These are phyloP conservation scores for Xestia ashworthii DNA, from an alignment of 2,888 invertebrate species.

Conservation along the genomic window DNA sequence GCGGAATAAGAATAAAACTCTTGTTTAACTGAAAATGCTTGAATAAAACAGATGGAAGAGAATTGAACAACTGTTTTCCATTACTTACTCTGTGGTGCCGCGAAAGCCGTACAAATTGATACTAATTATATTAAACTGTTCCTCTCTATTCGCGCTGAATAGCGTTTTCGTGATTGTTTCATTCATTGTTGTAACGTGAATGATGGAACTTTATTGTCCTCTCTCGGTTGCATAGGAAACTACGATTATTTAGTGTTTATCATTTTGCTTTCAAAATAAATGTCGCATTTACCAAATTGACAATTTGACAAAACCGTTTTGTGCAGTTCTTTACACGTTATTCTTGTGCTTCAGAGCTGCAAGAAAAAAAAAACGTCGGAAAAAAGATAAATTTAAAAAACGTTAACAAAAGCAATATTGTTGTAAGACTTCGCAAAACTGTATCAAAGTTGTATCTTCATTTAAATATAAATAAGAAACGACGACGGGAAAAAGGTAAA, in stretches of 20 bases:
- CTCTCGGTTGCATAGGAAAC: slow-evolving; percentile 3
- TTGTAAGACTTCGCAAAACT: slow-evolving; percentile 59
- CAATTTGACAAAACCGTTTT: neutral
- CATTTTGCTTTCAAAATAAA: neutral
- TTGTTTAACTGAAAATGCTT: neutral
- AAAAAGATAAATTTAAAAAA: slow-evolving; percentile 35
- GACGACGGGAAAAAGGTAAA: slow-evolving; percentile 71
- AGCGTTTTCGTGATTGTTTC: slow-evolving; percentile 68
- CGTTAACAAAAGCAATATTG: slow-evolving; percentile 47
- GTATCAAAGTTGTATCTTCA: slow-evolving; percentile 72
- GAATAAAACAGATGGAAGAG: neutral
- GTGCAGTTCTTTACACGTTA: neutral
- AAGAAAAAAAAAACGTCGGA: slow-evolving; percentile 17
- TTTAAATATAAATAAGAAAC: slow-evolving; percentile 78
- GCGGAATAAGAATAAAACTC: neutral
- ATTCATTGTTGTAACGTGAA: slow-evolving; percentile 21
- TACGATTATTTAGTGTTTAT: slow-evolving; percentile 2
- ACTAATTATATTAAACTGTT: slow-evolving; percentile 66
- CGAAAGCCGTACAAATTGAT: slow-evolving; percentile 64
- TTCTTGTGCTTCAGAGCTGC: neutral
- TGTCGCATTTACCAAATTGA: neutral
- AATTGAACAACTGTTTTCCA: slow-evolving; percentile 9
- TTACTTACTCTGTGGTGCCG: slow-evolving; percentile 61
- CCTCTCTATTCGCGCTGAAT: slow-evolving; percentile 61
- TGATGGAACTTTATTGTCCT: slow-evolving; percentile 2